Base-by-base conservation (phyloP, 2,888 invertebrate genomes). In the Acholoe squamosa region DNA sequence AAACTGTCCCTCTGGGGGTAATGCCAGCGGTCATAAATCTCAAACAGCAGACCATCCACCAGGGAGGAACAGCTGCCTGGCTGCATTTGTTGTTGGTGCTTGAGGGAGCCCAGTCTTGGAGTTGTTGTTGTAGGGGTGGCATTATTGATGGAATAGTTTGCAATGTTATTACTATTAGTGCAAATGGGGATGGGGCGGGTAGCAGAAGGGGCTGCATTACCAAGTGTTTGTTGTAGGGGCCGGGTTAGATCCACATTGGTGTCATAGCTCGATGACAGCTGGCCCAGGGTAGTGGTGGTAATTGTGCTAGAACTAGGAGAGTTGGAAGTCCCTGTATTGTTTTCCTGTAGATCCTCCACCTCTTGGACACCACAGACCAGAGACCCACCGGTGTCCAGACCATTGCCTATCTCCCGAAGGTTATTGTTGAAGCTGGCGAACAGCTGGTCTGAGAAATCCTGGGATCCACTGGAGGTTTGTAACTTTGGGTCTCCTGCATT, bases 11-110 rank as follows among this genome's bases (percentile, higher is more conserved):
- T 77, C 52, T n/a, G 89, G 7, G 89, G 54, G 89, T 52, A 91
- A 34, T 91, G 94, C 94, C 94, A 95, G 28, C 94, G 94, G 91
- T 95, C 95, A 89, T 95, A 95, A 77, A 95, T 95, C 89, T 95
- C 95, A 91, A 94, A 94, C 56, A 95, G 92, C 19, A 95, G 92
- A 43, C 94, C 95, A 92, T 95, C 95, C n/a, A 95, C 95, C 33
- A 95, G 94, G 0, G 95, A 95, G 33, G 91, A 77, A 14, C 84
- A 77, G 34, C 90, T 77, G 0, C 76, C 52, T 10, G 19, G 10
- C n/a, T 28, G 5, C n/a, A 10, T 1, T n/a, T 84, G 84, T 5
- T 84, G 33, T 5, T 28, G 61, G 5, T 61, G 19, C 61, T n/a
- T 19, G 5, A 61, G 61, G 61, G 19, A 61, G 43, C 43, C 43